Percentiles rank a stretch among this genome's conserved stretches.
Conservation (phyloP, 2,888 invertebrate species). For the Leucania comma region DNA sequence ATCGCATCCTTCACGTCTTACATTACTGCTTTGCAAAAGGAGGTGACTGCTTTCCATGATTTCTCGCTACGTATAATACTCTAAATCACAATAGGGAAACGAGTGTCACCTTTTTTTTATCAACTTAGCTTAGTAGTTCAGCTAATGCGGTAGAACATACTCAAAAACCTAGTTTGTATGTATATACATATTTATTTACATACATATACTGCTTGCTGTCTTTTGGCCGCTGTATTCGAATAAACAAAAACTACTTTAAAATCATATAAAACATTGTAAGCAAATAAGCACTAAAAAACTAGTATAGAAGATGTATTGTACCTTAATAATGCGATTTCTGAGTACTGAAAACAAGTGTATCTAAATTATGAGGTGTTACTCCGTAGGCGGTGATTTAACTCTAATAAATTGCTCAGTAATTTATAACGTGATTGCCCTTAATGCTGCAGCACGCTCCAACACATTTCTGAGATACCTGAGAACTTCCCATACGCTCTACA, state of each 20-base stretch:
- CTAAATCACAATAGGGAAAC: too few relatives aligned
- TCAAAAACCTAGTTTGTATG: too few relatives aligned
- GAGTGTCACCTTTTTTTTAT: not conserved
- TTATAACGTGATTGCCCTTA: slow-evolving; percentile 62
- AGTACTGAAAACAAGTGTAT: slow-evolving; percentile 49
- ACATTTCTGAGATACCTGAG: slow-evolving; percentile 23
- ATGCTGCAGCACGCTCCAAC: slow-evolving; percentile 34
- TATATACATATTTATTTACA: too few relatives aligned
- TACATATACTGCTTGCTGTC: too few relatives aligned
- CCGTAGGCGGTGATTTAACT: slow-evolving; percentile 56
- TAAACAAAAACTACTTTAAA: not conserved
- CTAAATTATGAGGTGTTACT: slow-evolving; percentile 57
- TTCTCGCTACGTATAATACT: too few relatives aligned
- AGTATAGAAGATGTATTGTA: slow-evolving; percentile 24
- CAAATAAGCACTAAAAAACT: not conserved
- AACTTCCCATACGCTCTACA: slow-evolving; percentile 37
- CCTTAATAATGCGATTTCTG: slow-evolving; percentile 18
- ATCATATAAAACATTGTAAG: not conserved
- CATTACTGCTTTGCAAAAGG: too few relatives aligned
- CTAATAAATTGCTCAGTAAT: slow-evolving; percentile 67
- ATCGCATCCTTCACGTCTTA: too few relatives aligned
- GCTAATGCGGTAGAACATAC: too few relatives aligned
- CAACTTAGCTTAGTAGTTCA: too few relatives aligned
- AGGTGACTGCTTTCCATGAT: too few relatives aligned
- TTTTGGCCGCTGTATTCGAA: too few relatives aligned